Conservation (phyloP, 2,888 invertebrate genomes). For the Parnassius orleans region DNA sequence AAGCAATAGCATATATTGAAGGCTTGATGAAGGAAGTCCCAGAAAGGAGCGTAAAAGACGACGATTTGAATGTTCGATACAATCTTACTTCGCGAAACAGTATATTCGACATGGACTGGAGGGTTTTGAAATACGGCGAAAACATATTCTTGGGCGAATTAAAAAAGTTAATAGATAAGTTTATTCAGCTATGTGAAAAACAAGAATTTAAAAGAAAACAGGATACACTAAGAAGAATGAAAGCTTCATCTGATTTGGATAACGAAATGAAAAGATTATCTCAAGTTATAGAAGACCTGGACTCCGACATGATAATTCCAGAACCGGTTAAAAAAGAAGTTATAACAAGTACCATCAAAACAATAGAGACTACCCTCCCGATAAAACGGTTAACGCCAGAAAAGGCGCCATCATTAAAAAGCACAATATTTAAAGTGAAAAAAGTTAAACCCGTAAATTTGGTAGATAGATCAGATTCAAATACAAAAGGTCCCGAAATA, state of each 20-base stretch:
- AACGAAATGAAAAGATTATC: constrained; percentile 71
- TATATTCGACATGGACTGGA: constrained; percentile 72
- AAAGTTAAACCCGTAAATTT: constrained; percentile 62
- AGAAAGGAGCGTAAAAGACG: constrained; percentile 46
- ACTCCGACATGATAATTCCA: constrained; percentile 44
- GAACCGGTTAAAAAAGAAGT: constrained; percentile 41
- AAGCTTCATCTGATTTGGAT: constrained; percentile 63
- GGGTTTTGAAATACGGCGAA: constrained; percentile 73
- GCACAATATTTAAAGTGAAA: constrained; percentile 63
- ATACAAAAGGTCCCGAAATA: constrained; percentile 38
- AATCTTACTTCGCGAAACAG: constrained; percentile 67
- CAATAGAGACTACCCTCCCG: constrained; percentile 36
- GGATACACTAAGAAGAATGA: constrained; percentile 48
- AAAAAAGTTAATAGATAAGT: constrained; percentile 63
- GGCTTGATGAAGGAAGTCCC: constrained; percentile 50
- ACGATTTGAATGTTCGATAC: constrained; percentile 62
- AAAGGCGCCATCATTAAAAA: constrained; percentile 50
- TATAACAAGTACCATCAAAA: constrained; percentile 43
- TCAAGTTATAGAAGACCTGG: constrained; percentile 67
- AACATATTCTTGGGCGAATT: constrained; percentile 72
- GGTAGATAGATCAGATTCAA: constrained; percentile 43
- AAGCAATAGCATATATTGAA: constrained; percentile 66
- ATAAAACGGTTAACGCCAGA: constrained; percentile 40
- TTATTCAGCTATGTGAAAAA: constrained; percentile 52
- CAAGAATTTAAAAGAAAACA: constrained; percentile 53